Base-by-base conservation (phyloP, 2,113 vertebrate species). In the Nanorana parkeri region DNA sequence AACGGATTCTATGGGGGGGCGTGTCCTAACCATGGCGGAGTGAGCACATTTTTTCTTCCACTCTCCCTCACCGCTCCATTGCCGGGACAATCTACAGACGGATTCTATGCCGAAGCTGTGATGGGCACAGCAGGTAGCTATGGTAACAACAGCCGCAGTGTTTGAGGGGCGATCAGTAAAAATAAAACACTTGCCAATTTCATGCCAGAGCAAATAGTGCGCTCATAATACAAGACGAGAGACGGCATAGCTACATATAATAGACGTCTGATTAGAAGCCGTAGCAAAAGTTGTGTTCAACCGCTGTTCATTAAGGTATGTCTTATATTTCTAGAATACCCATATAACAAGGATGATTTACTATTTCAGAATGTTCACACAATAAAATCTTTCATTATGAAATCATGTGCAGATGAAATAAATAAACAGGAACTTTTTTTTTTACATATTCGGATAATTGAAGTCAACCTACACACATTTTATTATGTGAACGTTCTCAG, bases 121-220 rank as follows among this genome's bases (percentile, higher is more conserved):
- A 79, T 68, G 75, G 41, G 77, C 51, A 24, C 77, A 79, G 77
- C 64, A 60, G 52, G 77, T 56, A 58, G 77, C 58, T 29, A 79
- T 3, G 21, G 61, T 79, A 79, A 79, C 64, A 79, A 68, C 64
- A 60, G 47, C 17, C 52, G 5, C 65, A 36, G 76, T 64, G 76
- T 78, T 78, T 78, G 58, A 65, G 65, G 21, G 23, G 28, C 1
- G 77, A 66, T 79, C 65, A 68, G 52, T 28, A 68, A 23, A 79
- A 79, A 79, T 56, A 68, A 79, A 79, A 23, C 55, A 60, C 20
- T n/a, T 60, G 55, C 72, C 72, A 75, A 61, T 41, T 60, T 75
- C 55, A 60, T 28, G 16, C n/a, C 13, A 60, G 72, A 75, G 60
- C 72, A 75, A 61, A 75, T 55, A 41, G 55, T 41, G 20, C 55